phyloP scores from a whole-genome alignment of 2,888 invertebrate genomes.

The Synanthedon formicaeformis region DNA sequence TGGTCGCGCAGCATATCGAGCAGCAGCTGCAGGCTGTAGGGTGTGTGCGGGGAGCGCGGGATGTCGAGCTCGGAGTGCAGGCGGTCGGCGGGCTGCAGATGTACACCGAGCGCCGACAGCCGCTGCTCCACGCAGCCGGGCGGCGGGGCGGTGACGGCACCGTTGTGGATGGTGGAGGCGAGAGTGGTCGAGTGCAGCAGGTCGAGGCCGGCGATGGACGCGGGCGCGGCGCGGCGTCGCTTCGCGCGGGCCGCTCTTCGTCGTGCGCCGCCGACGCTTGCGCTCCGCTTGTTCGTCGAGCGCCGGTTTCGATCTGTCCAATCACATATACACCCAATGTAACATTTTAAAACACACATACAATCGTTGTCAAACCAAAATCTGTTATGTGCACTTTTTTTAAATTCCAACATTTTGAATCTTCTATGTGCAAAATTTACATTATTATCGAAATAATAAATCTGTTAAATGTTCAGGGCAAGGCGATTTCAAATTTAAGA shows the following conservation, averaged over 20 bases:
- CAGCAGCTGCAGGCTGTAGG: conserved; percentile 88
- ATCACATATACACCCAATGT: neutral
- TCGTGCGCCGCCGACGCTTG: conserved; percentile 58
- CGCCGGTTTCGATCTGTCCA: conserved; percentile 48
- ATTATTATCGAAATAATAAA: no score
- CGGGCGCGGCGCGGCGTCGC: conserved; percentile 62
- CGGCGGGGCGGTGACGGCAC: conserved; percentile 80
- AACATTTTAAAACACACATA: no score
- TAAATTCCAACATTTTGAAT: no score
- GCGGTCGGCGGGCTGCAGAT: conserved; percentile 70
- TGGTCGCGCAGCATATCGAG: conserved; percentile 89
- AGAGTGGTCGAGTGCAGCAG: conserved; percentile 90
- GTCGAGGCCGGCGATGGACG: conserved; percentile 86
- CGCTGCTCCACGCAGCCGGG: conserved; percentile 94
- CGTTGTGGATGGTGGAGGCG: conserved; percentile 85
- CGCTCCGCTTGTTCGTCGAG: conserved; percentile 52
- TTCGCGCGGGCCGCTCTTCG: conserved; percentile 44
- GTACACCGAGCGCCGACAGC: conserved; percentile 80
- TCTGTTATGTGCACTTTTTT: no score
- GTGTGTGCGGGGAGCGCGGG: conserved; percentile 82
- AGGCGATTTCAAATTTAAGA: no score
- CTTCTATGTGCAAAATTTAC: no score
- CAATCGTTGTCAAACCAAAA: no score
- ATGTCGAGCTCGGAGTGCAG: conserved; percentile 87
- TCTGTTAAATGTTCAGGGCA: no score